A percentile compares a stretch with the other conserved stretches of the same genome.
These are phyloP conservation scores for Lagopus leucura DNA, from an alignment of 2,113 vertebrate species.

Conservation along the genomic window DNA sequence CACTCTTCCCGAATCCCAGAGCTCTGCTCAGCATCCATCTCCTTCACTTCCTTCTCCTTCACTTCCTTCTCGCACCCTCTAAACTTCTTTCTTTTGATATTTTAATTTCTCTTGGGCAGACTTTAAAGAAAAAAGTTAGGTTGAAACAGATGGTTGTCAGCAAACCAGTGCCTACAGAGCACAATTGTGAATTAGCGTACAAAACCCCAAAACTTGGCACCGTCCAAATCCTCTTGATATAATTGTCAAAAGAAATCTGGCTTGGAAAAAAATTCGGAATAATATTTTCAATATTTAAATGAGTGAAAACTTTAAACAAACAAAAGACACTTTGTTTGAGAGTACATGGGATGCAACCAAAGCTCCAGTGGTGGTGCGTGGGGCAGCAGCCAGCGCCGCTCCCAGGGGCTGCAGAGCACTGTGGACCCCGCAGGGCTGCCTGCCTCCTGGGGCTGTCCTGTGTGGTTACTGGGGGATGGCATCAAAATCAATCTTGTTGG, in stretches of 20 bases:
- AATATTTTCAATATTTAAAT: conserved; percentile 70
- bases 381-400: no score
- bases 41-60: background rate
- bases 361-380: background rate
- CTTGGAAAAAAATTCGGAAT: conserved; percentile 11
- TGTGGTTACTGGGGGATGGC: fast-evolving
- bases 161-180: conserved; percentile 66
- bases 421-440: background rate
- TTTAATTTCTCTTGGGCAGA: conserved; percentile 72
- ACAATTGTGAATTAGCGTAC: conserved; percentile 76
- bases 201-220: conserved; percentile 68
- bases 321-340: conserved; percentile 45
- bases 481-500: background rate
- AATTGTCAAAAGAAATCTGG: conserved; percentile 81
- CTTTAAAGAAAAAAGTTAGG: conserved; percentile 54
- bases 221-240: conserved; percentile 50
- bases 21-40: conserved; percentile 15
- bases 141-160: conserved; percentile 76
- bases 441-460: background rate
- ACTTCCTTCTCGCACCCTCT: conserved; percentile 1
- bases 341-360: background rate
- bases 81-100: conserved; percentile 71
- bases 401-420: no score
- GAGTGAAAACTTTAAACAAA: conserved; percentile 71
- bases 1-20: background rate